Conservation (phyloP, 2,888 invertebrate species). For the Mythimna loreyi region DNA sequence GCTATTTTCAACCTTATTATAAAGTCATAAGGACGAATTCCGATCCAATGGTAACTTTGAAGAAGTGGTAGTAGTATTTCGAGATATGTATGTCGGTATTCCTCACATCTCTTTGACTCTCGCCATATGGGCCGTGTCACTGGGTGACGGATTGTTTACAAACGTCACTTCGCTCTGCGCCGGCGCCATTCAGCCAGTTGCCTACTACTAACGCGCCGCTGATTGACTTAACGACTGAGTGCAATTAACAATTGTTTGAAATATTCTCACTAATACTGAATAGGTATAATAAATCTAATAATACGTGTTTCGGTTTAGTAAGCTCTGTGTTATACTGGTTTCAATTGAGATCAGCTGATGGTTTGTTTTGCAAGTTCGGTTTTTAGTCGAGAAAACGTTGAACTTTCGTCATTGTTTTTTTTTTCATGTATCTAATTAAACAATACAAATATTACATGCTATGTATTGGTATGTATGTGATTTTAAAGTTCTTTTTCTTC, state of each 20-base stretch:
- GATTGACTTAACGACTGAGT: constrained; percentile 53
- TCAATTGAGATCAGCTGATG: constrained; percentile 22
- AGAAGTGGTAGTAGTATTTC: background rate
- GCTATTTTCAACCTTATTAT: background rate
- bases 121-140: constrained; percentile 49
- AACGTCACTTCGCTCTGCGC: constrained; percentile 28
- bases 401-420: background rate
- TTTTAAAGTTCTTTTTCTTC: too few species aligned
- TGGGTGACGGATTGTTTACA: constrained; percentile 51
- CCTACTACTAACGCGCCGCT: constrained; percentile 40
- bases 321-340: constrained; percentile 29
- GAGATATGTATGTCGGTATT: constrained; percentile 1
- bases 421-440: too few species aligned
- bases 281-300: constrained; percentile 38
- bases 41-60: background rate
- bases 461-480: too few species aligned
- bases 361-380: constrained; percentile 4
- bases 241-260: constrained; percentile 58
- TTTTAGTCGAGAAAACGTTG: constrained; percentile 14
- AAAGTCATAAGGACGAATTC: background rate
- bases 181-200: constrained; percentile 37
- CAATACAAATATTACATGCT: too few species aligned
- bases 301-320: constrained; percentile 7
- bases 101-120: constrained; percentile 27
- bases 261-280: constrained; percentile 25